Evolutionary conservation across 2,797 vertebrate species (phyloP).

Genomic region (Acrocephalus scirpaceus): DNA sequence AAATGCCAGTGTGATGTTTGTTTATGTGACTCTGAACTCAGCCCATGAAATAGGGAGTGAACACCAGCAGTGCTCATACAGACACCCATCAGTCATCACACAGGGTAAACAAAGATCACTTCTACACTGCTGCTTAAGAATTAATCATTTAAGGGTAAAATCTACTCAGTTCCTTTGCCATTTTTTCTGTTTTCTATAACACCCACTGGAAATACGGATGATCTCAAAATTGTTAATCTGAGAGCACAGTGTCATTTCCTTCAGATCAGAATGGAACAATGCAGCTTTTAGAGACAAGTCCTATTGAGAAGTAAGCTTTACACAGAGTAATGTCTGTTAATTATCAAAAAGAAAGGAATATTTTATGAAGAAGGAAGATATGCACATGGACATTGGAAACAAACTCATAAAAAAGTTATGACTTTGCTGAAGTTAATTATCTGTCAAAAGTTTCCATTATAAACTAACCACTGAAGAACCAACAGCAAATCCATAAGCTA

Average conservation of each 20-base stretch:
- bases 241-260: neutral
- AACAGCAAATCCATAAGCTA: neutral
- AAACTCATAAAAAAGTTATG: neutral
- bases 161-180: neutral
- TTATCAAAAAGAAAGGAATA: conserved; percentile 10
- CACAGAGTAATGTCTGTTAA: neutral
- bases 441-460: conserved; percentile 13
- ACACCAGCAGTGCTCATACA: neutral
- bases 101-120: neutral
- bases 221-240: neutral
- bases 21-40: neutral
- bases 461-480: neutral
- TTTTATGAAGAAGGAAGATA: neutral
- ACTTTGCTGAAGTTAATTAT: neutral
- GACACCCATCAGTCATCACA: neutral
- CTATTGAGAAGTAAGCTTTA: neutral
- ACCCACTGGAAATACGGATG: neutral
- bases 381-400: neutral
- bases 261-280: conserved; percentile 1
- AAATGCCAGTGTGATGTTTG: neutral
- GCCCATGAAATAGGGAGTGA: neutral
- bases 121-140: neutral
- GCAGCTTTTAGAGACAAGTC: neutral
- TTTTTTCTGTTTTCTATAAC: neutral
- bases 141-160: conserved; percentile 1